phyloP scores from a whole-genome alignment of 2,888 invertebrate species.

The Molanna angustata region DNA sequence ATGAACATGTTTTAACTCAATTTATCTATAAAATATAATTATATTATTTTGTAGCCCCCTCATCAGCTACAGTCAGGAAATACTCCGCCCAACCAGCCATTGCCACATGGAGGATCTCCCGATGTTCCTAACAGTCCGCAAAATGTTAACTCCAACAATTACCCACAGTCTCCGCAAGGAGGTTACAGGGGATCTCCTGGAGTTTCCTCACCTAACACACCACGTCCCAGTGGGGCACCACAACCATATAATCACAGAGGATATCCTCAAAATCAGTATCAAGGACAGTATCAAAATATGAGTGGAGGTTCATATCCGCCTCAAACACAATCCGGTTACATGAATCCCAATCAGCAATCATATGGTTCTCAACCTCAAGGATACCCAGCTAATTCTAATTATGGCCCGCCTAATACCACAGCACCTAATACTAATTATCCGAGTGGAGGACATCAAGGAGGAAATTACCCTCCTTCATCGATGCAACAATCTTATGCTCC shows the following conservation, averaged over 20 bases:
- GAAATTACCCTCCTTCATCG: constrained; percentile 46
- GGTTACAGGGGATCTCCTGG: constrained; percentile 52
- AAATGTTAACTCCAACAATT: constrained; percentile 45
- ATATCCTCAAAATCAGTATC: constrained; percentile 66
- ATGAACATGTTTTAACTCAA: too few species aligned
- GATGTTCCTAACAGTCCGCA: constrained; percentile 42
- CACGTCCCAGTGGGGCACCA: constrained; percentile 55
- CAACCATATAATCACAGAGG: constrained; percentile 68
- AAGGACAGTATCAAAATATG: constrained; percentile 57
- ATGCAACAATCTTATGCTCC: constrained; percentile 53
- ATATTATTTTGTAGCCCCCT: constrained; percentile 52
- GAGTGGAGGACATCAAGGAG: constrained; percentile 45
- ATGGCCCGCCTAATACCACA: constrained; percentile 62
- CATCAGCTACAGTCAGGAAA: constrained; percentile 56
- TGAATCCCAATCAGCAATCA: constrained; percentile 62
- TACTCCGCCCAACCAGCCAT: constrained; percentile 44
- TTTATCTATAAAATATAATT: too few species aligned
- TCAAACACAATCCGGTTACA: constrained; percentile 62
- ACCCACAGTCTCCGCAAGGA: constrained; percentile 49
- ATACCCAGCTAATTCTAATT: constrained; percentile 62
- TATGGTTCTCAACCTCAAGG: constrained; percentile 66
- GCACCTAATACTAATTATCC: constrained; percentile 57
- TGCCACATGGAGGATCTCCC: constrained; percentile 19
- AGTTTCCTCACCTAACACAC: constrained; percentile 52
- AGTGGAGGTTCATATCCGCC: constrained; percentile 61